Evolutionary conservation across 2,797 vertebrate genomes (phyloP).

Genomic region (Pseudochirops corinnae): DNA sequence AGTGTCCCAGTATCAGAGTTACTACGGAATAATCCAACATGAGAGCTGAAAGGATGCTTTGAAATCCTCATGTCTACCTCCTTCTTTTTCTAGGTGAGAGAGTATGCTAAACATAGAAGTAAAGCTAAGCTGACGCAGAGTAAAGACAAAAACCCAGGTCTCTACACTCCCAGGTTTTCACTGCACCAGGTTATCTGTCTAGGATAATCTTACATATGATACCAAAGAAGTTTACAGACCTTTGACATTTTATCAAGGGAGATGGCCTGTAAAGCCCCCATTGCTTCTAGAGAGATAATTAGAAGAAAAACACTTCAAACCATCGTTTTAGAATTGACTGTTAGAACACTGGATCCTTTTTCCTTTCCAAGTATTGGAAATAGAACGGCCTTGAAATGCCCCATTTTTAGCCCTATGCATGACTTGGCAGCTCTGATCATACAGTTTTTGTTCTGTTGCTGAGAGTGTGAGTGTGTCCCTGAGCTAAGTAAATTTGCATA

Average conservation of each 20-base stretch:
- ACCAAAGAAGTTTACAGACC: background rate
- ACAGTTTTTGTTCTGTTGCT: conserved; percentile 71
- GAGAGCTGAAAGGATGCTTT: background rate
- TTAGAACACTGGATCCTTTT: conserved; percentile 67
- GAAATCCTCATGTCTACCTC: background rate
- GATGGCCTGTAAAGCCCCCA: conserved; percentile 18
- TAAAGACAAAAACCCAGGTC: background rate
- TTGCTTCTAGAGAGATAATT: conserved; percentile 46
- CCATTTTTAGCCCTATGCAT: conserved; percentile 73
- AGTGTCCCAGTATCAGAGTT: too few relatives aligned
- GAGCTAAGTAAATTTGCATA: conserved; percentile 63
- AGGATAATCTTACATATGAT: background rate
- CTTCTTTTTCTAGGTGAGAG: background rate
- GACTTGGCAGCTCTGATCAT: conserved; percentile 59
- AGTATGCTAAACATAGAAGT: background rate
- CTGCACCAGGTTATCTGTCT: background rate
- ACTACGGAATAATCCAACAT: background rate
- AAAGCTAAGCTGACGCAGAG: background rate
- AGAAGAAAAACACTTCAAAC: conserved; percentile 80
- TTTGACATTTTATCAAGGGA: background rate
- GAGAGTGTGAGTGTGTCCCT: conserved; percentile 70
- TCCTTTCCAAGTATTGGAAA: conserved; percentile 69
- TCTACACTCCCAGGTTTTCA: background rate
- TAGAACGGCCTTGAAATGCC: conserved; percentile 62
- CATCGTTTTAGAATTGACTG: conserved; percentile 76